Conservation (phyloP, 2,797 vertebrate genomes). For the Megaceryle alcyon region DNA sequence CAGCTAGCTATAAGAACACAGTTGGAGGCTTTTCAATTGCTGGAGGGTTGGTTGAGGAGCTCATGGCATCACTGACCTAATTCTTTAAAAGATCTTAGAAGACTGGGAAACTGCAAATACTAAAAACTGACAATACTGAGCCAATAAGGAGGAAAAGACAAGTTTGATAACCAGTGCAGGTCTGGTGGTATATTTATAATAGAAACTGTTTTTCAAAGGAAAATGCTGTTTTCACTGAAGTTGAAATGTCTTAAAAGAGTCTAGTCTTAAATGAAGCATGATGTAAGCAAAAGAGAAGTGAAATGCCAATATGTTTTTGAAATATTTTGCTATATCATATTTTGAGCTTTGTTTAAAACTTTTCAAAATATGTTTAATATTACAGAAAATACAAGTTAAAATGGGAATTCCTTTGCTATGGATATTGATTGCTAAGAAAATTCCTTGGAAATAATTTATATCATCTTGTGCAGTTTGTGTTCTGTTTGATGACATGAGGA, state of each 20-base stretch:
- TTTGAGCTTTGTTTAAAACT: not conserved
- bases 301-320: conserved; percentile 18
- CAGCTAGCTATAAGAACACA: not conserved
- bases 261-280: conserved; percentile 17
- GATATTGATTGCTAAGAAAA: not conserved
- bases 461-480: not conserved
- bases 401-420: not conserved
- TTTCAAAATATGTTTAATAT: not conserved
- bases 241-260: not conserved
- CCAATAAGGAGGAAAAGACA: not conserved
- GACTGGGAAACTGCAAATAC: not conserved
- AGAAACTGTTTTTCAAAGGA: not conserved
- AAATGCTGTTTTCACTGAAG: not conserved
- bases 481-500: not conserved
- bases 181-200: not conserved
- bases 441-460: not conserved
- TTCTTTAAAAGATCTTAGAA: conserved; percentile 28
- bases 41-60: not conserved
- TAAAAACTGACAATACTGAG: not conserved
- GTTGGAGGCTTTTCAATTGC: not conserved
- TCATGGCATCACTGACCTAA: not conserved
- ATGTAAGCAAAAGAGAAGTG: conserved; percentile 1
- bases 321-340: not conserved
- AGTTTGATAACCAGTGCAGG: not conserved
- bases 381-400: not conserved